Conservation (phyloP, 2,113 vertebrate species). For the Petromus typicus region DNA sequence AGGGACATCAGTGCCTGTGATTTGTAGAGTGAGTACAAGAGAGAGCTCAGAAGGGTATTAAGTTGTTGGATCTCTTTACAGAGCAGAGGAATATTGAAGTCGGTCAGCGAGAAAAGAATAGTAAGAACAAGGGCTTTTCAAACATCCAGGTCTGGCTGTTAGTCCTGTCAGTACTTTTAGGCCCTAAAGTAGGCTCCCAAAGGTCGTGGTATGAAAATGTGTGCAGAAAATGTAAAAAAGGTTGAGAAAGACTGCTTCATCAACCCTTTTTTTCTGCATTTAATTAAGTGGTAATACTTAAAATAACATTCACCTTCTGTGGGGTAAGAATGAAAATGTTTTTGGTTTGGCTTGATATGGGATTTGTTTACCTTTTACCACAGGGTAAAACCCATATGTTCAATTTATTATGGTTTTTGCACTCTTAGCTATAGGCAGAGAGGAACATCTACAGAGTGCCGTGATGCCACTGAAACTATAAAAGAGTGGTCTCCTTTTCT, state of each 20-base stretch:
- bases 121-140: neutral
- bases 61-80: neutral
- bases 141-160: neutral
- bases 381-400: neutral
- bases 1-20: neutral
- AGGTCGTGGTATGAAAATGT: neutral
- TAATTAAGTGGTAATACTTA: neutral
- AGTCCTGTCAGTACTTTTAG: neutral
- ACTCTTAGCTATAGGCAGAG: neutral
- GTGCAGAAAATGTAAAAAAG: neutral
- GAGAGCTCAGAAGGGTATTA: neutral
- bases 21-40: neutral
- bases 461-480: neutral
- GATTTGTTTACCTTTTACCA: neutral
- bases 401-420: neutral
- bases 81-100: neutral
- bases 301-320: neutral
- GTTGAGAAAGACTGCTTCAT: neutral
- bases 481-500: neutral
- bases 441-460: neutral
- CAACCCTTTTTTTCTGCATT: neutral
- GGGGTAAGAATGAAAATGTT: slow-evolving; percentile 6
- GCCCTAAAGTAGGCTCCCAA: neutral
- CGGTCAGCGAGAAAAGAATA: neutral
- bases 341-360: neutral